These are phyloP conservation scores for Prorops nasuta DNA, from an alignment of 1,140 invertebrate species.

Conservation along the genomic window DNA sequence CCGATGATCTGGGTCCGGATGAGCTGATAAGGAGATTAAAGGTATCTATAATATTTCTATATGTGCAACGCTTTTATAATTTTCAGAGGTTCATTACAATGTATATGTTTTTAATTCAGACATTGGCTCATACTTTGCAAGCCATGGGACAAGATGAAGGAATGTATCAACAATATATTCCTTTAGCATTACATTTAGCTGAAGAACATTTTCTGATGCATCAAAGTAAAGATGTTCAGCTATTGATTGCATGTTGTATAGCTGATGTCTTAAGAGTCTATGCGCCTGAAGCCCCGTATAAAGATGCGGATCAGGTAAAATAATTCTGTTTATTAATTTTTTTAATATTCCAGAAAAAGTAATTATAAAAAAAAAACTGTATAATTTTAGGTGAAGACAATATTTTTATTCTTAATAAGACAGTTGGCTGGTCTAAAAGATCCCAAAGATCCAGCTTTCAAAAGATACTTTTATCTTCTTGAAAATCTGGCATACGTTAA, in stretches of 20 bases:
- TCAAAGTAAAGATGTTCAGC: constrained; percentile 87
- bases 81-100: background rate
- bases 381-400: constrained; percentile 66
- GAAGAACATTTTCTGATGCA: constrained; percentile 91
- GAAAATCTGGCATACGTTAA: constrained; percentile 98
- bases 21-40: constrained; percentile 92
- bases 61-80: constrained; percentile 21
- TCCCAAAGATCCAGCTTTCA: constrained; percentile 96
- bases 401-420: constrained; percentile 94
- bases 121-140: constrained; percentile 89
- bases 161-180: constrained; percentile 90
- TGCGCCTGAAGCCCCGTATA: constrained; percentile 97
- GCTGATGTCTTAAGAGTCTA: constrained; percentile 97
- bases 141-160: constrained; percentile 94
- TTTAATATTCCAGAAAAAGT: constrained; percentile 3
- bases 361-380: background rate
- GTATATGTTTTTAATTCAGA: constrained; percentile 53
- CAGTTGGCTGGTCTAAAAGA: constrained; percentile 92
- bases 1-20: constrained; percentile 90
- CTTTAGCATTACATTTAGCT: constrained; percentile 88
- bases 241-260: constrained; percentile 94
- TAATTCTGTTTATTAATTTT: constrained; percentile 29
- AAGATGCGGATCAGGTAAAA: constrained; percentile 90
- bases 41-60: constrained; percentile 55
- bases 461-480: constrained; percentile 93